A percentile compares a stretch with the other conserved stretches of the same genome.
These are phyloP conservation scores for Aramus guarauna DNA, from an alignment of 2,113 vertebrate genomes.

Conservation along the genomic window DNA sequence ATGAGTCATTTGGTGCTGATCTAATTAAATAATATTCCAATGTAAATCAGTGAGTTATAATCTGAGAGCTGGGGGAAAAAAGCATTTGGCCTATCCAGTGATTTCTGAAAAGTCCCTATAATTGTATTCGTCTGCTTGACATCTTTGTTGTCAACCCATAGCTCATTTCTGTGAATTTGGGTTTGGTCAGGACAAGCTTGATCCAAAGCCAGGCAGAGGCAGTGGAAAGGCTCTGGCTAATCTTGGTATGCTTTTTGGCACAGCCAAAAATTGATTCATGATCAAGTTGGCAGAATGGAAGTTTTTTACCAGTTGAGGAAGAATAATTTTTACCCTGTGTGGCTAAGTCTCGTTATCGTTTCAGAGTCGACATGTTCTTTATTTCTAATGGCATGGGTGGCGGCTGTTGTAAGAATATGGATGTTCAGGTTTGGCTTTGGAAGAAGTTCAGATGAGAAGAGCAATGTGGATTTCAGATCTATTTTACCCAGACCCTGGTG, in stretches of 20 bases:
- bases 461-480: not conserved
- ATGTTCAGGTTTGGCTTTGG: not conserved
- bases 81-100: constrained; percentile 32
- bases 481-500: not conserved
- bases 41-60: constrained; percentile 61
- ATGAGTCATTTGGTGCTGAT: constrained; percentile 48
- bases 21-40: constrained; percentile 62
- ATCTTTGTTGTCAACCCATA: not conserved
- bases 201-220: not conserved
- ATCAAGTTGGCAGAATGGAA: not conserved
- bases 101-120: constrained; percentile 7
- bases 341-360: not conserved
- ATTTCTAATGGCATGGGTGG: not conserved
- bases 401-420: not conserved
- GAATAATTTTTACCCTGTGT: not conserved
- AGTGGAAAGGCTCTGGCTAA: not conserved
- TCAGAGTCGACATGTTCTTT: not conserved
- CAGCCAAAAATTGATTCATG: not conserved
- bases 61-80: not conserved
- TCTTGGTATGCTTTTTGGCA: not conserved
- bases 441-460: not conserved
- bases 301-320: fast-evolving
- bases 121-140: not conserved
- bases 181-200: not conserved
- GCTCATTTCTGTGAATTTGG: not conserved